Evolutionary conservation across 2,113 vertebrate genomes (phyloP).

Genomic region (Hippocampus abdominalis): DNA sequence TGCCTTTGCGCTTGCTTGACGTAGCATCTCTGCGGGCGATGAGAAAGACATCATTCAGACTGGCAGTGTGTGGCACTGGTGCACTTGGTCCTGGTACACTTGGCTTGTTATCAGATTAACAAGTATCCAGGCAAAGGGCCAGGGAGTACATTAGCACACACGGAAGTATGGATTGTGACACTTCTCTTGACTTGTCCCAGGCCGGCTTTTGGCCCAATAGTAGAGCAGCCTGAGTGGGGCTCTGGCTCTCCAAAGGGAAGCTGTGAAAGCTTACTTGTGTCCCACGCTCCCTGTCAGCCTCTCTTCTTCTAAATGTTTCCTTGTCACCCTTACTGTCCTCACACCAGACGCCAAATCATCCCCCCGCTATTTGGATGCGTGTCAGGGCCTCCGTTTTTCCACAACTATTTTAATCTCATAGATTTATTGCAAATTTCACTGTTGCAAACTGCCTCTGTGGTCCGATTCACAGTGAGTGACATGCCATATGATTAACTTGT

Average conservation of each 20-base stretch:
- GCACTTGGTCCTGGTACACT: constrained; percentile 22
- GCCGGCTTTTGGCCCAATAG: constrained; percentile 50
- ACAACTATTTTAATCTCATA: constrained; percentile 46
- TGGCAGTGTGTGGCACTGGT: constrained; percentile 41
- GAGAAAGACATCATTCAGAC: constrained; percentile 40
- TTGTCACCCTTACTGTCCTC: constrained; percentile 25
- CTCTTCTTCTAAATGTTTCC: constrained; percentile 23
- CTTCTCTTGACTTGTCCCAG: constrained; percentile 43
- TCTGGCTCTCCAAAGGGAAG: constrained; percentile 32
- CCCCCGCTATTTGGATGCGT: constrained; percentile 33
- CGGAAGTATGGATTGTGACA: constrained; percentile 57
- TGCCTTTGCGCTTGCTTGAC: background rate
- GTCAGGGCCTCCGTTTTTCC: constrained; percentile 46
- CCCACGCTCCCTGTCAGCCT: constrained; percentile 36
- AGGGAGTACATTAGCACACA: constrained; percentile 65
- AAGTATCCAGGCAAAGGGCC: constrained; percentile 69
- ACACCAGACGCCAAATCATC: constrained; percentile 31
- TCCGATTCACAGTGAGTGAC: constrained; percentile 9
- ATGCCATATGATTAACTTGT: constrained; percentile 12
- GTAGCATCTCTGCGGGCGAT: background rate
- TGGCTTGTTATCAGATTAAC: constrained; percentile 68
- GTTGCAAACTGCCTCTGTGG: constrained; percentile 18
- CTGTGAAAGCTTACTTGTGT: constrained; percentile 54
- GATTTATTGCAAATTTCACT: constrained; percentile 22
- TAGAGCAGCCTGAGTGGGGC: constrained; percentile 48